Evolutionary conservation across 1,140 invertebrate genomes (phyloP), one percentile per base, ranked within the genome.

Genomic region (Drosophila ambigua): DNA sequence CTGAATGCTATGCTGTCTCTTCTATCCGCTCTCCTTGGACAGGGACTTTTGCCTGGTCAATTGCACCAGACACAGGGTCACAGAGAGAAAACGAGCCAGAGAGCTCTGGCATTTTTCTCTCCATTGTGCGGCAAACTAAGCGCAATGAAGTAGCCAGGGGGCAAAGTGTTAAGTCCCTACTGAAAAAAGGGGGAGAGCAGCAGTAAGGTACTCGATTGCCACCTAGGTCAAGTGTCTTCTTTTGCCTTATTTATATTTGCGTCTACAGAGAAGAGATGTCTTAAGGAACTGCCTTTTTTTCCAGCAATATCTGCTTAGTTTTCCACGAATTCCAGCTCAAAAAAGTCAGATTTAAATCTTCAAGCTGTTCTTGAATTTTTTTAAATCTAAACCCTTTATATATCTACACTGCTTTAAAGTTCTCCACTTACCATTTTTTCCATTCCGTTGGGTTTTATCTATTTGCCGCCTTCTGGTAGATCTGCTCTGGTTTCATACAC

Each of bases 391-490:
- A 9, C 26, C 24, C 3, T 2, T 4, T 9, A 52, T 20, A 5
- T 11, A 4, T 39, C 11, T 46, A 9, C 5, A 2, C 39, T n/a
- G 9, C 1, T 4, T 13, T 1, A 35, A 26, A 4, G 26, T 7
- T 35, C 5, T 53, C 41, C 35, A 77, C 84, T 89, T 61, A 89
- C 85, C 85, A 89, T 81, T 81, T 89, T 75, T 78, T 89, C 84
- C 84, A 87, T 87, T 88, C 83, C 82, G 78, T 88, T 75, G 51
- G 54, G 16, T 83, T 13, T 39, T 13, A 13, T 39, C 2, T 39
- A 39, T 13, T 52, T 54, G 59, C 39, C 55, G 50, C 61, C 79
- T 63, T 61, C 44, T 60, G 63, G 49, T 53, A 71, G 23, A 72
- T 59, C 51, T 57, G 24, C 28, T 41, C 53, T 24, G 41, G 43